Base-by-base conservation (phyloP, 2,113 vertebrate species). In the Orycteropus afer region DNA sequence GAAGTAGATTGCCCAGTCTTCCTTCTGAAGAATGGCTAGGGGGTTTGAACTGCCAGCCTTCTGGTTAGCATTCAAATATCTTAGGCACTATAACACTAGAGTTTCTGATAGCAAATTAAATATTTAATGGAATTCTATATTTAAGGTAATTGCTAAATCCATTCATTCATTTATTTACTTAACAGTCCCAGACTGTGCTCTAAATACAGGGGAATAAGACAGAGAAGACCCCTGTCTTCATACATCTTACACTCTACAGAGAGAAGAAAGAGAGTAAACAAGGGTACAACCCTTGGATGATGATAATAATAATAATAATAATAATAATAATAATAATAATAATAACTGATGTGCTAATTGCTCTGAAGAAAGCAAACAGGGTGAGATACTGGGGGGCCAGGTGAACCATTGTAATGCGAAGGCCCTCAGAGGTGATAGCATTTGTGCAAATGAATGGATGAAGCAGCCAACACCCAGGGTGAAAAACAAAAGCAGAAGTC, bases 401-500 rank as follows among this genome's bases (percentile, higher is more conserved):
- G 2, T 17, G 55, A 34, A 17, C 59, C 12, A 0, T 11, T 6
- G 40, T 0, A 1, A 14, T 7, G 51, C 47, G 27, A 23, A 63
- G 2, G 15, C 3, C 34, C 83, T 76, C 34, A 37, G 49, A 23
- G 40, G 34, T 1, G 1, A 2, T 27, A 14, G 3, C 14, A 22
- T 65, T 20, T 37, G 4, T 32, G 9, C 79, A 22, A 27, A 76
- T 22, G 42, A 13, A 34, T n/a, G 37, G 73, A 18, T 34, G 47
- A 6, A 9, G 47, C 32, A 79, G 37, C 29, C 5, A 5, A 73
- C 25, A 18, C 34, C 7, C 14, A 27, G 18, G 5, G 34, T 32
- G 10, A 18, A 23, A n/a, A 32, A 17, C 3, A 0, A 20, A 3
- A 20, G 0, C 29, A 2, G 37, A 0, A 6, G 8, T 2, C 20